These are phyloP conservation scores for Maconellicoccus hirsutus DNA, from an alignment of 1,140 invertebrate genomes.

Conservation along the genomic window DNA sequence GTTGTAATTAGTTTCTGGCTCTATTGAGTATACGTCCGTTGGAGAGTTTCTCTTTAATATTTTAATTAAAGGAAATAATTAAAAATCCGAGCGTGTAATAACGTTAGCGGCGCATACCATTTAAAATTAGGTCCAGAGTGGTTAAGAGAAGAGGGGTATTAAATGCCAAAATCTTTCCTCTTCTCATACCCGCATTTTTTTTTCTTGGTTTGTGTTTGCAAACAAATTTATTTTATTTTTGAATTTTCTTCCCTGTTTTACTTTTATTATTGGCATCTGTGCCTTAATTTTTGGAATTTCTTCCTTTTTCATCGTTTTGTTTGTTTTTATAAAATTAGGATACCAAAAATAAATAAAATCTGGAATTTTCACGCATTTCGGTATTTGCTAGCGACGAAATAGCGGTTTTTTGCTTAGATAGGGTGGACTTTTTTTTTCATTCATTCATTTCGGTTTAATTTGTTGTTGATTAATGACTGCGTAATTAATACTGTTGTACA, in stretches of 20 bases:
- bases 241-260: background rate
- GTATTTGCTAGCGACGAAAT: no score
- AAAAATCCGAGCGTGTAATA: conserved; percentile 22
- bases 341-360: no score
- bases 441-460: background rate
- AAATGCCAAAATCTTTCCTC: conserved; percentile 12
- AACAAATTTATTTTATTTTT: background rate
- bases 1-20: conserved; percentile 21
- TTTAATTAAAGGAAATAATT: conserved; percentile 23
- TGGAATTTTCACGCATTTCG: no score
- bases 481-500: background rate
- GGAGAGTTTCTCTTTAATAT: conserved; percentile 22
- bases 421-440: background rate
- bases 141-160: background rate
- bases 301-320: no score
- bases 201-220: background rate
- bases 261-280: no score
- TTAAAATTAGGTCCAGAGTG: conserved; percentile 15
- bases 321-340: no score
- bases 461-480: background rate
- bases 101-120: conserved; percentile 20
- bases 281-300: background rate
- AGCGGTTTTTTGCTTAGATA: no score
- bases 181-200: background rate
- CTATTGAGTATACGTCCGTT: conserved; percentile 20